Evolutionary conservation across 2,113 vertebrate genomes (phyloP).

Genomic region (Grus americana): DNA sequence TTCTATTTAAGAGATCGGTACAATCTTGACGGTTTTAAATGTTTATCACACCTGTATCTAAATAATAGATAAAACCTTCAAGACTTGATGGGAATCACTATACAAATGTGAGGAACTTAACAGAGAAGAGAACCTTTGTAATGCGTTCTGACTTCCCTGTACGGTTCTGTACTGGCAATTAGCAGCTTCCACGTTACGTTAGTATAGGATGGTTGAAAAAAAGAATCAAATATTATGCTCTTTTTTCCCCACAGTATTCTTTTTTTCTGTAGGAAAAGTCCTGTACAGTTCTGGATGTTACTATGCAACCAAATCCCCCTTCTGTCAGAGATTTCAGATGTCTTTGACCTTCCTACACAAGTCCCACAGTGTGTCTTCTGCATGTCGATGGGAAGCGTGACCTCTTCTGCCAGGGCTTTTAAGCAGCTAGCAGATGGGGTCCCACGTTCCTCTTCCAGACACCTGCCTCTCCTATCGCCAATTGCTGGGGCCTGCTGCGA

Average conservation of each 20-base stretch:
- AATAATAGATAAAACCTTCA: not conserved
- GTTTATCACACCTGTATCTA: not conserved
- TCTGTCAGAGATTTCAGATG: slow-evolving; percentile 11
- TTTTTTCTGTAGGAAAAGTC: not conserved
- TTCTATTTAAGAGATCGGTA: not conserved
- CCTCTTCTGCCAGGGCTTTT: not conserved
- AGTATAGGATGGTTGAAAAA: not conserved
- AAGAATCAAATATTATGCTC: not conserved
- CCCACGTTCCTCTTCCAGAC: not conserved
- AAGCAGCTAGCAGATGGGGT: not conserved
- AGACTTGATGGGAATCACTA: not conserved
- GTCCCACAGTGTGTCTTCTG: not conserved
- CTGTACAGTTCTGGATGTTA: not conserved
- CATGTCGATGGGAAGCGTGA: not conserved
- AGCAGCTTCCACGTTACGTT: not conserved
- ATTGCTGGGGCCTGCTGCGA: not conserved
- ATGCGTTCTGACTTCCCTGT: not conserved
- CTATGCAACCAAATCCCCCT: not conserved
- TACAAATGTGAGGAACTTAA: not conserved
- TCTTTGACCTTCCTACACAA: not conserved
- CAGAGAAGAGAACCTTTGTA: not conserved
- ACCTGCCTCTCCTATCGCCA: not conserved
- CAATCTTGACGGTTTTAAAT: not conserved
- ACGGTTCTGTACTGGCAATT: not conserved
- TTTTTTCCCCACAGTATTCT: not conserved